phyloP scores from a whole-genome alignment of 2,797 vertebrate genomes.

The Pseudomugil tenellus region DNA sequence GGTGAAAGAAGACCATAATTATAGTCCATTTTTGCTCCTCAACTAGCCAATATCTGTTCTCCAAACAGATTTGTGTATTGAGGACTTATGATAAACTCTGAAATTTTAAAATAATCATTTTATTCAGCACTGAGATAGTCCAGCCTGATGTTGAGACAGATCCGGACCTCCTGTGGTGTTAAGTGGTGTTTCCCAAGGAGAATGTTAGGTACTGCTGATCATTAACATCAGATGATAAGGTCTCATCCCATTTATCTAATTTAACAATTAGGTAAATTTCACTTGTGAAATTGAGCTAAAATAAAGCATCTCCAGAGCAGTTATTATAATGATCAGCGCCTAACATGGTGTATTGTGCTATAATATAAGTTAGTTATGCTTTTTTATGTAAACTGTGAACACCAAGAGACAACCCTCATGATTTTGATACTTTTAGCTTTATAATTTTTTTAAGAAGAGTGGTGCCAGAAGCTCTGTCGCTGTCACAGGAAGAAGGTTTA shows the following conservation, averaged over 20 bases:
- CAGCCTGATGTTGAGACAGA: not conserved
- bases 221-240: not conserved
- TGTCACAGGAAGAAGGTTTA: not conserved
- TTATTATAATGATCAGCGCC: not conserved
- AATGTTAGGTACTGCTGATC: not conserved
- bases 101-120: conserved; percentile 3
- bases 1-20: conserved; percentile 51
- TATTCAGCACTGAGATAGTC: conserved; percentile 9
- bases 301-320: not conserved
- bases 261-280: conserved; percentile 3
- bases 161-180: conserved; percentile 1
- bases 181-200: not conserved
- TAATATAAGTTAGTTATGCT: conserved; percentile 7
- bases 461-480: not conserved
- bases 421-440: not conserved
- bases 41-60: conserved; percentile 13
- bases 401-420: too few species aligned
- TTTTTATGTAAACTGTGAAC: too few species aligned
- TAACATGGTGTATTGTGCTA: not conserved
- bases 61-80: conserved; percentile 12
- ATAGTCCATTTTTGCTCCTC: conserved; percentile 33
- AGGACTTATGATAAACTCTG: not conserved
- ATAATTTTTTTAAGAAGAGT: not conserved
- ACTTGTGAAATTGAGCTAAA: not conserved
- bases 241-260: not conserved